Base-by-base conservation (phyloP, 2,888 invertebrate genomes). In the Dynastes hyllus region DNA sequence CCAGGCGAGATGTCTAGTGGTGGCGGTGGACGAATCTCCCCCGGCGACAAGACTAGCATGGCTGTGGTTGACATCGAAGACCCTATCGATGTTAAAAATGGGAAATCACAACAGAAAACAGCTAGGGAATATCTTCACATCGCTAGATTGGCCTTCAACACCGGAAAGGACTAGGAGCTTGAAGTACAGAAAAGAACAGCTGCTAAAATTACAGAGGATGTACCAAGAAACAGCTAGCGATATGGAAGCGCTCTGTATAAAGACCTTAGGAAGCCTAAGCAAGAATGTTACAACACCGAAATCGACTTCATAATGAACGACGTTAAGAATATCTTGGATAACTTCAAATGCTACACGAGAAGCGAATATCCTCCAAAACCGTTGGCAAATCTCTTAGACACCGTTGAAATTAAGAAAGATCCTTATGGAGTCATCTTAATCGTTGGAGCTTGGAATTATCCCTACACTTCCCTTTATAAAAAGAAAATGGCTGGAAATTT, bases 361-460 rank as follows among this genome's bases (percentile, higher is more conserved):
- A 27, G 32, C 8, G 29, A 75, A 0, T 32, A 67, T n/a, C 79
- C 79, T 3, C 29, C 55, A 32, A 95, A 94, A 87, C 91, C 92
- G 29, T 82, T 95, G 45, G 92, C 94, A 0, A 95, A 96, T 87
- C 87, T 95, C 11, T 86, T 96, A 80, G 96, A 96, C 84, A 92
- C 92, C 32, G 93, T 96, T 4, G 90, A 93, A 78, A 93, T 96
- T 83, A 92, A 92, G 86, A 94, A 95, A 82, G 98, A 99, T 86
- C 99, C 99, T 0, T 96, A 93, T 87, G 99, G 99, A 45, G 96
- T 98, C 32, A 95, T 94, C 1, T 91, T 99, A 2, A 91, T 96
- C 0, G 94, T 96, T 81, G 97, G 97, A 0, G 96, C 99, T 0
- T 99, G 99, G 99, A 99, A 99, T 90, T 99, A 98, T 90, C 99